Percentiles rank a stretch among this genome's conserved stretches.
Conservation (phyloP, 2,888 invertebrate genomes). For the Hoplodrina blanda region DNA sequence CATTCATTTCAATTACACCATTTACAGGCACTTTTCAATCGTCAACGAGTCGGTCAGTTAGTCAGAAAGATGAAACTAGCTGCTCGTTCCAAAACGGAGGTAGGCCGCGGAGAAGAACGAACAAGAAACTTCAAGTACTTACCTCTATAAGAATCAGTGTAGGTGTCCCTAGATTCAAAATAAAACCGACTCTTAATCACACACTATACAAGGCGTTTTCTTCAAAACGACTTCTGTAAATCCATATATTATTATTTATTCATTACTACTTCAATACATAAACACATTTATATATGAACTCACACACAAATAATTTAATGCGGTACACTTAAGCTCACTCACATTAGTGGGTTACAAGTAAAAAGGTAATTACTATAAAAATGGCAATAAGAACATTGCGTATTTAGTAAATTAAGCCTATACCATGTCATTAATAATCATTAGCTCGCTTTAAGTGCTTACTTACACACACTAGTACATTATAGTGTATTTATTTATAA, state of each 20-base stretch:
- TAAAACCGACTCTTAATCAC: too few relatives aligned
- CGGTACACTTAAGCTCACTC: constrained; percentile 43
- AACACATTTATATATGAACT: not conserved
- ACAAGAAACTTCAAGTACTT: too few relatives aligned
- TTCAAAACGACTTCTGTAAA: not conserved
- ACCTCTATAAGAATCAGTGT: too few relatives aligned
- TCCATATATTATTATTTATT: not conserved
- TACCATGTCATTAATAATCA: constrained; percentile 58
- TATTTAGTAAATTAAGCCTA: constrained; percentile 59
- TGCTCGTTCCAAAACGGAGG: too few relatives aligned
- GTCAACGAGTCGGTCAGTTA: too few relatives aligned
- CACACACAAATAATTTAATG: constrained; percentile 34
- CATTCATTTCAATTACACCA: too few relatives aligned
- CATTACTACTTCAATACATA: not conserved
- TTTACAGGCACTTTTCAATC: too few relatives aligned
- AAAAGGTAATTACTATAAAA: constrained; percentile 62
- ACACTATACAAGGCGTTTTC: not conserved
- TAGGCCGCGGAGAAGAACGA: too few relatives aligned
- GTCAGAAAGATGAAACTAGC: too few relatives aligned
- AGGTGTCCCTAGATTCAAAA: too few relatives aligned
- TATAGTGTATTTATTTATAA: constrained; percentile 39
- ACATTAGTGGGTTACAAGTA: constrained; percentile 50
- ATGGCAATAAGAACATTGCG: constrained; percentile 56
- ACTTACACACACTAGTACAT: constrained; percentile 38
- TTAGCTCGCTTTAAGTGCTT: constrained; percentile 57